A percentile compares a stretch with the other conserved stretches of the same genome.
Conservation (phyloP, 2,113 vertebrate species). For the Henicopernis longicauda region DNA sequence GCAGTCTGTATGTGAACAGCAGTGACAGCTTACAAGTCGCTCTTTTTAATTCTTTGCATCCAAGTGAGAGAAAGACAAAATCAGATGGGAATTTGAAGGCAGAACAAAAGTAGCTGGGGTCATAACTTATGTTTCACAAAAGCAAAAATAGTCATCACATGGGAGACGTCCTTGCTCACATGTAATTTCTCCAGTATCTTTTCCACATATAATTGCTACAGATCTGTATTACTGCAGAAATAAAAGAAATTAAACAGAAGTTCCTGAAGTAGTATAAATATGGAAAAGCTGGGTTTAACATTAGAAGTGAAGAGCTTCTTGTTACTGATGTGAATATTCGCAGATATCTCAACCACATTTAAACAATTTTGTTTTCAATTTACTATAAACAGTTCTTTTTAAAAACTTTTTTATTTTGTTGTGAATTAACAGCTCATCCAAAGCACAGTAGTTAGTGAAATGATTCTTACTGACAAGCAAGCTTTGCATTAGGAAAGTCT, state of each 20-base stretch:
- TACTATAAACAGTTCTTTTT: background rate
- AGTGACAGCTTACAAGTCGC: background rate
- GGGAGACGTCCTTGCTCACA: background rate
- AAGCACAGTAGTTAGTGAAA: background rate
- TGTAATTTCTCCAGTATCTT: background rate
- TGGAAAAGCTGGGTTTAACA: background rate
- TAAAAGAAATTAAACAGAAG: background rate
- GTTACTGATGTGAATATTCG: background rate
- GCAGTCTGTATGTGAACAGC: background rate
- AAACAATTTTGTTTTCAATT: background rate
- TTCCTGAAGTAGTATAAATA: background rate
- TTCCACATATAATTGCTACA: background rate
- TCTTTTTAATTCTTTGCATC: background rate
- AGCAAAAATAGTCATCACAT: background rate
- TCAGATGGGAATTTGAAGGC: background rate
- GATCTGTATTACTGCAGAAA: background rate
- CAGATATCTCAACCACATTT: background rate
- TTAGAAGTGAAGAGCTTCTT: background rate
- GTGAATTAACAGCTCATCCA: background rate
- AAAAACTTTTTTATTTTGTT: background rate
- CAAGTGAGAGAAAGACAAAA: background rate
- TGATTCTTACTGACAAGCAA: background rate
- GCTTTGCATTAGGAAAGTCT: background rate
- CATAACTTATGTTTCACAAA: background rate
- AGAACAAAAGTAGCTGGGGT: background rate